A percentile compares a stretch with the other conserved stretches of the same genome.
Evolutionary conservation across 2,888 invertebrate genomes (phyloP).

Genomic region (Anodontia alba): DNA sequence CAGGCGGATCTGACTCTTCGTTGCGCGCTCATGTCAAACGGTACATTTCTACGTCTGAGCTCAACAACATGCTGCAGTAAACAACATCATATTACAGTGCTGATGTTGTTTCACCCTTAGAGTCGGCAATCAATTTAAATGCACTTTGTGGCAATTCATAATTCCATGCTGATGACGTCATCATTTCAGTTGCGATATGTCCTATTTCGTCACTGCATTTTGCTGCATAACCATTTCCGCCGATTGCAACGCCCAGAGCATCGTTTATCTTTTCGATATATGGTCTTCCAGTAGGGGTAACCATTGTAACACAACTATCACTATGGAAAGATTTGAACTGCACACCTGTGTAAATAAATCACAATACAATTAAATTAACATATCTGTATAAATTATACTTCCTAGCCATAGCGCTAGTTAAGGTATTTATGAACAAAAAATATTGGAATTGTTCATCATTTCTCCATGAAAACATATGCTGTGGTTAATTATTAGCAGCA

Average conservation of each 20-base stretch:
- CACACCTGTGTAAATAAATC: conserved; percentile 32
- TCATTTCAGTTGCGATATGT: conserved; percentile 52
- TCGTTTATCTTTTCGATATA: conserved; percentile 47
- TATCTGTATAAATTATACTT: too few relatives aligned
- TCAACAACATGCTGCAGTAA: too few relatives aligned
- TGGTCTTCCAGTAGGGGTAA: conserved; percentile 44
- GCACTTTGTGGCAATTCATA: conserved; percentile 26
- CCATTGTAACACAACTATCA: conserved; percentile 55
- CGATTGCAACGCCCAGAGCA: conserved; percentile 50
- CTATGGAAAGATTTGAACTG: conserved; percentile 43
- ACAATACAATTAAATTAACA: neutral
- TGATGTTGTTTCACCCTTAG: neutral
- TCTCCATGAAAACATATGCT: too few relatives aligned
- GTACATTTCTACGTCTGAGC: too few relatives aligned
- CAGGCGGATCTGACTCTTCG: too few relatives aligned
- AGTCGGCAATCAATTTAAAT: neutral
- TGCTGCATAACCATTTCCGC: conserved; percentile 54
- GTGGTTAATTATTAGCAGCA: too few relatives aligned
- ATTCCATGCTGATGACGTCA: conserved; percentile 38
- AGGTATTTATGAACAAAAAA: too few relatives aligned
- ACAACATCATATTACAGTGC: too few relatives aligned
- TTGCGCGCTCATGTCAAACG: too few relatives aligned
- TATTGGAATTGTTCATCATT: too few relatives aligned
- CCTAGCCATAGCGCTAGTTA: too few relatives aligned
- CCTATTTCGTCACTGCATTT: conserved; percentile 59